Percentiles rank a stretch among this genome's conserved stretches.
Evolutionary conservation across 1,140 invertebrate species (phyloP).

Genomic region (Megalonaias nervosa): DNA sequence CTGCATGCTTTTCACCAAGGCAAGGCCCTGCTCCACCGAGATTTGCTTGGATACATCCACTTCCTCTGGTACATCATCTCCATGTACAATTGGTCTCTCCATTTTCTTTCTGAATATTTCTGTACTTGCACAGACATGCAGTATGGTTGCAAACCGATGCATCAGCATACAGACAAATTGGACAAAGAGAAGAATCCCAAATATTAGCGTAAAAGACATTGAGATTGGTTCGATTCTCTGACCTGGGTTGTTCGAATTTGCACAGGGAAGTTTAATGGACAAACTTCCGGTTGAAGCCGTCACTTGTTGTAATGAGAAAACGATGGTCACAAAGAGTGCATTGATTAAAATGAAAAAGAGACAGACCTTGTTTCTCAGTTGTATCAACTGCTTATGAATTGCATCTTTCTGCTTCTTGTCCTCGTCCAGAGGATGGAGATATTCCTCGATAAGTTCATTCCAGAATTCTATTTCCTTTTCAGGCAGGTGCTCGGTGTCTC

Average conservation of each 20-base stretch:
- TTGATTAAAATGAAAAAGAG: slow-evolving; percentile 67
- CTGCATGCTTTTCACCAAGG: too few relatives aligned
- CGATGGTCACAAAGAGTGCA: slow-evolving; percentile 64
- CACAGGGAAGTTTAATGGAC: slow-evolving; percentile 43
- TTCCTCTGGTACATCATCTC: too few relatives aligned
- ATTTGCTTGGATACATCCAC: too few relatives aligned
- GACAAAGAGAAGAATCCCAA: slow-evolving; percentile 71
- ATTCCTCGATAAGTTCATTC: slow-evolving; percentile 60
- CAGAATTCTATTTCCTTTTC: slow-evolving; percentile 56
- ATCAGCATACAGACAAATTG: slow-evolving; percentile 74
- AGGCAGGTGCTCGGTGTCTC: slow-evolving; percentile 77
- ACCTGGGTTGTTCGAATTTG: slow-evolving; percentile 11
- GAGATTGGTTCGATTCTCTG: slow-evolving; percentile 70
- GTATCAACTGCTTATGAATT: slow-evolving; percentile 85
- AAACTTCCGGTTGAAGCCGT: slow-evolving; percentile 41
- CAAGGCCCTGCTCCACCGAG: too few relatives aligned
- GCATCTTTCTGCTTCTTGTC: slow-evolving; percentile 57
- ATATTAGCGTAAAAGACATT: slow-evolving; percentile 72
- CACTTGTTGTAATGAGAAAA: slow-evolving; percentile 52
- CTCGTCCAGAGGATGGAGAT: slow-evolving; percentile 62
- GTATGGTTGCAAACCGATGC: slow-evolving; percentile 70
- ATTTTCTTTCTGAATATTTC: slow-evolving; percentile 42
- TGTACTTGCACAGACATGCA: slow-evolving; percentile 64
- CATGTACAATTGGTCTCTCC: too few relatives aligned
- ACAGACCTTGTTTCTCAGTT: slow-evolving; percentile 89